A percentile compares a stretch with the other conserved stretches of the same genome.
phyloP scores from a whole-genome alignment of 2,113 vertebrate genomes.

The Forbesichthys agassizii region DNA sequence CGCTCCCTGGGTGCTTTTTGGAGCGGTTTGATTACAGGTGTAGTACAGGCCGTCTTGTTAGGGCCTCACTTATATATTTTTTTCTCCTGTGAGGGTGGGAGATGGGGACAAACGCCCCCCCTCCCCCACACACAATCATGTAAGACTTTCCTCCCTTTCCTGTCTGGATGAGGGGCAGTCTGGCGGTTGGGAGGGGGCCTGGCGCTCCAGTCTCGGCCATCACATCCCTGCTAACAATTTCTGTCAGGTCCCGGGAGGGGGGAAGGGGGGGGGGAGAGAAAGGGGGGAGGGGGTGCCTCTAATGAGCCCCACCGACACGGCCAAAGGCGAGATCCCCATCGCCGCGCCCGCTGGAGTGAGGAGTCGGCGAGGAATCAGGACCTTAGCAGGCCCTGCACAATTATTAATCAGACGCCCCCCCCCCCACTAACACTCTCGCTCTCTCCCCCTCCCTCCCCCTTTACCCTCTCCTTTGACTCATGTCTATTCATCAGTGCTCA shows the following conservation, averaged over 20 bases:
- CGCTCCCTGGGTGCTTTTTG: conserved; percentile 75
- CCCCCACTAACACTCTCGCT: too few relatives aligned
- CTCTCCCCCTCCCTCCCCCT: conserved; percentile 7
- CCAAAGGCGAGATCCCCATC: conserved; percentile 87
- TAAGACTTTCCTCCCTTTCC: conserved; percentile 25
- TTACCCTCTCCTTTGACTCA: conserved; percentile 62
- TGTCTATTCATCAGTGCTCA: conserved; percentile 86
- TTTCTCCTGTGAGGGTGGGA: conserved; percentile 54
- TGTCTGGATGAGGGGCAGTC: conserved; percentile 44
- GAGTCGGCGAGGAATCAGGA: conserved; percentile 85
- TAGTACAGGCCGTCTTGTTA: conserved; percentile 80
- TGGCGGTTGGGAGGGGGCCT: conserved; percentile 32
- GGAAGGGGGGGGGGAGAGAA: too few relatives aligned
- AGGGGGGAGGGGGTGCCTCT: conserved; percentile 71
- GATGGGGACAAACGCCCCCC: conserved; percentile 11
- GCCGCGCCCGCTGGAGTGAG: conserved; percentile 89
- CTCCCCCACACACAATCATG: neutral
- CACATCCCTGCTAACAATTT: conserved; percentile 90
- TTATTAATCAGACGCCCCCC: conserved; percentile 87
- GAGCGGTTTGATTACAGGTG: conserved; percentile 88
- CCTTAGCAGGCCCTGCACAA: conserved; percentile 83
- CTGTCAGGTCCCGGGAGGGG: conserved; percentile 83
- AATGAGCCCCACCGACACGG: conserved; percentile 96
- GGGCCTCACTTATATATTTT: conserved; percentile 47
- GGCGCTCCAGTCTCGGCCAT: conserved; percentile 79